phyloP scores from a whole-genome alignment of 1,140 invertebrate species.

The Drosophila erecta region DNA sequence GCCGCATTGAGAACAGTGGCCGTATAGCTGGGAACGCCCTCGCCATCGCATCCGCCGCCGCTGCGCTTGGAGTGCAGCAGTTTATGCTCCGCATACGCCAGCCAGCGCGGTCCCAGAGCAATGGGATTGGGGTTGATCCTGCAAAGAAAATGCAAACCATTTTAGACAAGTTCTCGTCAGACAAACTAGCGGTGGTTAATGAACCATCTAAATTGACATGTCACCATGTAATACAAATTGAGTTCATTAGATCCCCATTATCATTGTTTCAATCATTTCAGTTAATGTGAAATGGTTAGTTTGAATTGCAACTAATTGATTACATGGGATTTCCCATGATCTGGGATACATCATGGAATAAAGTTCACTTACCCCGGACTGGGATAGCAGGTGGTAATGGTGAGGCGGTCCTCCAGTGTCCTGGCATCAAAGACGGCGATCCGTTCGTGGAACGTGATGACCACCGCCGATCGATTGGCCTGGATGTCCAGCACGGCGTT shows the following conservation, averaged over 20 bases:
- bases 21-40: conserved; percentile 95
- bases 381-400: conserved; percentile 95
- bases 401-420: conserved; percentile 93
- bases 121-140: conserved; percentile 95
- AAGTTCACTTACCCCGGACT: conserved; percentile 86
- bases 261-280: background rate
- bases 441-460: conserved; percentile 94
- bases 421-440: conserved; percentile 96
- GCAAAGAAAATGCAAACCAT: conserved; percentile 51
- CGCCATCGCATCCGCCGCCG: conserved; percentile 92
- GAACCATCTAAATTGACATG: background rate
- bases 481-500: conserved; percentile 94
- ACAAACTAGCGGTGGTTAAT: background rate
- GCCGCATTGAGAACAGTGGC: conserved; percentile 97
- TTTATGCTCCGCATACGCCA: conserved; percentile 94
- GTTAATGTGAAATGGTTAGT: background rate
- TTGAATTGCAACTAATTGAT: too few relatives aligned
- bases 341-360: background rate
- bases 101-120: conserved; percentile 92
- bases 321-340: too few relatives aligned
- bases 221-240: background rate
- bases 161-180: background rate
- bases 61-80: conserved; percentile 92
- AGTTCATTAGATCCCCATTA: background rate
- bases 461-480: conserved; percentile 92